phyloP scores from a whole-genome alignment of 1,140 invertebrate genomes.

The Adelges cooleyi region DNA sequence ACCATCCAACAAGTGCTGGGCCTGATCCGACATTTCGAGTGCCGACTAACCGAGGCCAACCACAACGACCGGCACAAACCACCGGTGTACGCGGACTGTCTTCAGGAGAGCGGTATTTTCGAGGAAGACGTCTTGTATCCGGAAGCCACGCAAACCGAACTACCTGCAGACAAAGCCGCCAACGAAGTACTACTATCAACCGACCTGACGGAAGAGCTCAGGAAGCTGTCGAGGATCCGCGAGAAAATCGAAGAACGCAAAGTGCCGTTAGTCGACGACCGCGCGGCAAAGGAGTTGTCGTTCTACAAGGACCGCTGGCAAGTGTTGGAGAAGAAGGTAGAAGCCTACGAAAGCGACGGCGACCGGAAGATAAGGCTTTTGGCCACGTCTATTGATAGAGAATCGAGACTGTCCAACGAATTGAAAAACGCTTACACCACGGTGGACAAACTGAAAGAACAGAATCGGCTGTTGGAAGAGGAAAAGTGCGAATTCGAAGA shows the following conservation, averaged over 20 bases:
- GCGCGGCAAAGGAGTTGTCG: slow-evolving; percentile 31
- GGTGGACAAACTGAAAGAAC: slow-evolving; percentile 34
- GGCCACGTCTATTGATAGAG: slow-evolving; percentile 31
- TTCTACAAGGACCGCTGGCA: slow-evolving; percentile 33
- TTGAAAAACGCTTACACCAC: slow-evolving; percentile 35
- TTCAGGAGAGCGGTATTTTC: slow-evolving; percentile 43
- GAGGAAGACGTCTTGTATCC: slow-evolving; percentile 34
- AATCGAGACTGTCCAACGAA: slow-evolving; percentile 34
- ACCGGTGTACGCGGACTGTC: slow-evolving; percentile 32
- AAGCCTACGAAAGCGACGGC: slow-evolving; percentile 32
- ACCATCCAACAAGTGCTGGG: slow-evolving; percentile 34
- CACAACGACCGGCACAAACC: slow-evolving; percentile 27
- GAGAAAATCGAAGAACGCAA: slow-evolving; percentile 36
- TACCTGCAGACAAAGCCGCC: slow-evolving; percentile 1
- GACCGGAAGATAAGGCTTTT: slow-evolving; percentile 32
- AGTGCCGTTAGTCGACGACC: slow-evolving; percentile 20
- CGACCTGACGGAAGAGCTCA: slow-evolving; percentile 34
- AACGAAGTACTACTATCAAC: neutral
- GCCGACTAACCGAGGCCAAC: slow-evolving; percentile 28
- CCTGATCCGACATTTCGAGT: slow-evolving; percentile 34
- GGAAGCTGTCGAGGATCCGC: slow-evolving; percentile 35
- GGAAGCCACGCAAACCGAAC: slow-evolving; percentile 36
- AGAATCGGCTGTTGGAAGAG: slow-evolving; percentile 38
- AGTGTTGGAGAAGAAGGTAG: slow-evolving; percentile 33
- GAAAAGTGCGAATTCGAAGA: slow-evolving; percentile 41